Conservation (phyloP, 2,888 invertebrate species). For the Temnothorax rugatulus region DNA sequence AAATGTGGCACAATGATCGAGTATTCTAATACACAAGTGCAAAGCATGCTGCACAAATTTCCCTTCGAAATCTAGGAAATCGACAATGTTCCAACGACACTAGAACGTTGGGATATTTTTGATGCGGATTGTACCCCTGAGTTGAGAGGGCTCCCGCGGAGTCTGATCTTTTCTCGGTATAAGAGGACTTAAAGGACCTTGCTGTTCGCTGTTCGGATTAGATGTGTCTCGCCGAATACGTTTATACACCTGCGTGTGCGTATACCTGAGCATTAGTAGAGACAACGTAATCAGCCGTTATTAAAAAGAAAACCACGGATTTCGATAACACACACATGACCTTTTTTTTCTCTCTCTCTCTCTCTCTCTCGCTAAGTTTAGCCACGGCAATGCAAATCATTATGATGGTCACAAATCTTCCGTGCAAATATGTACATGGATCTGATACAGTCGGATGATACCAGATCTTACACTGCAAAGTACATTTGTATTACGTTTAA, state of each 20-base stretch:
- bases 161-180: slow-evolving; percentile 71
- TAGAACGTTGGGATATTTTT: slow-evolving; percentile 62
- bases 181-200: slow-evolving; percentile 68
- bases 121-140: slow-evolving; percentile 65
- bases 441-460: not conserved
- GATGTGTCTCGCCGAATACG: slow-evolving; percentile 48
- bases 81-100: not conserved
- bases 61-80: not conserved
- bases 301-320: not conserved
- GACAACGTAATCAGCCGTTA: not conserved
- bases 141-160: slow-evolving; percentile 66
- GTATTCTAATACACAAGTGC: not conserved
- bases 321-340: not conserved
- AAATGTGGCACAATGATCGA: not conserved
- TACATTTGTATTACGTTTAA: slow-evolving; percentile 4
- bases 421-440: not conserved
- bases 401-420: not conserved
- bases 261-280: not conserved
- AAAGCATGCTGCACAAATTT: not conserved
- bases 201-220: slow-evolving; percentile 62
- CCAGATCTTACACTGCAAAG: not conserved
- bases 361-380: not conserved
- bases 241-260: slow-evolving; percentile 17
- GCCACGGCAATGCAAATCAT: not conserved
- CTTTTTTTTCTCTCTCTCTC: not conserved